Evolutionary conservation across 2,113 vertebrate genomes (phyloP).

Genomic region (Melanotaenia duboulayi): DNA sequence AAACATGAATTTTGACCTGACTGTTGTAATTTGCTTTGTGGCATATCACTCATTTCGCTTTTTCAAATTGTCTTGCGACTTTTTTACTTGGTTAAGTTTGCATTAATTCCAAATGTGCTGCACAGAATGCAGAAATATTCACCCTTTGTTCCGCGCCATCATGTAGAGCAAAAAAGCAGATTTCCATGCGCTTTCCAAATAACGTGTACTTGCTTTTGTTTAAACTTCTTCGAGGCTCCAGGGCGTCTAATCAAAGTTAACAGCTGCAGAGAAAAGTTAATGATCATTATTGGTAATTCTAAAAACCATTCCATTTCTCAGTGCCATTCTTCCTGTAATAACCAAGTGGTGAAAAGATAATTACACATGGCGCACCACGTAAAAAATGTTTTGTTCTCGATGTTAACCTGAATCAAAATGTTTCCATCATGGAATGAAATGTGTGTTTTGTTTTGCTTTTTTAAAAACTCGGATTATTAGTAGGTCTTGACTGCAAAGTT

Average conservation of each 20-base stretch:
- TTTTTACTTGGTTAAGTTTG: too few relatives aligned
- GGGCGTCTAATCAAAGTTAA: constrained; percentile 17
- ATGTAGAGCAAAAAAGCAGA: background rate
- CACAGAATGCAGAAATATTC: background rate
- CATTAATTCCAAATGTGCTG: background rate
- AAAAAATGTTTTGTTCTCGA: constrained; percentile 11
- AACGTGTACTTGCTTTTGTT: constrained; percentile 10
- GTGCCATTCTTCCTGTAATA: background rate
- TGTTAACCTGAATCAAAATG: constrained; percentile 22
- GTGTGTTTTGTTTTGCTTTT: constrained; percentile 11
- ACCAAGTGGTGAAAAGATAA: background rate
- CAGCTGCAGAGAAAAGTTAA: constrained; percentile 5
- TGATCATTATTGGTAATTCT: background rate
- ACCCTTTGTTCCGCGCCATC: background rate
- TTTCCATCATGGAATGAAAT: constrained; percentile 37
- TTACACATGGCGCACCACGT: background rate
- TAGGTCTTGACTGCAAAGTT: constrained; percentile 25
- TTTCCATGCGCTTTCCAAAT: background rate
- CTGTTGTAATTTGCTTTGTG: background rate
- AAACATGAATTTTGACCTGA: background rate
- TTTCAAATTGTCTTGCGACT: too few relatives aligned
- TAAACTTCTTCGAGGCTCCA: background rate
- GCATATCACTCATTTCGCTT: background rate
- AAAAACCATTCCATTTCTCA: background rate
- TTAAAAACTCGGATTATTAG: constrained; percentile 7